These are phyloP conservation scores for Lagodon rhomboides DNA, from an alignment of 2,797 vertebrate genomes.

Conservation along the genomic window DNA sequence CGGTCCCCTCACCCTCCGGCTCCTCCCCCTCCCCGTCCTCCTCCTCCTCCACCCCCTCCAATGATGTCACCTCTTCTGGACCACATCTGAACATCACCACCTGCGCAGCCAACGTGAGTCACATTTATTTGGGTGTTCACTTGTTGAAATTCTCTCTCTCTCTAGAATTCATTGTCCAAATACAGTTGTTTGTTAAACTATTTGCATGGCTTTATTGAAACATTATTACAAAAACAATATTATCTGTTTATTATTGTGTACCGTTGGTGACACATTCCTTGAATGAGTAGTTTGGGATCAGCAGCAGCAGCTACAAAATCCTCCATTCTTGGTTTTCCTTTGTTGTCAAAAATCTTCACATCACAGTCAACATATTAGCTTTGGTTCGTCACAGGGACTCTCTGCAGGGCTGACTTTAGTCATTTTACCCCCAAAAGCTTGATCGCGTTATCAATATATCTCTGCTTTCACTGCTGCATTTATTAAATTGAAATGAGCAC, in stretches of 20 bases:
- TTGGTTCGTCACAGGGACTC: neutral
- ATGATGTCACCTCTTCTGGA: slow-evolving; percentile 73
- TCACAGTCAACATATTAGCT: neutral
- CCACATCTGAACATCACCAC: slow-evolving; percentile 75
- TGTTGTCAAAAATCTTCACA: neutral
- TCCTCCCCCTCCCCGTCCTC: slow-evolving; percentile 77
- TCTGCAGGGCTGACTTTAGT: neutral
- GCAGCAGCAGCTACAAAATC: neutral
- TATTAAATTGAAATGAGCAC: slow-evolving; percentile 22
- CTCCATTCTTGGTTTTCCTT: neutral
- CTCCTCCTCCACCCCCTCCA: slow-evolving; percentile 73
- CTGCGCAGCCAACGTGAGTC: slow-evolving; percentile 74
- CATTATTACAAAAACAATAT: neutral
- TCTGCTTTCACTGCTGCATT: slow-evolving; percentile 17
- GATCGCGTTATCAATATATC: slow-evolving; percentile 1
- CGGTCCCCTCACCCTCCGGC: slow-evolving; percentile 82
- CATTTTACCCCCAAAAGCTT: slow-evolving; percentile 1
- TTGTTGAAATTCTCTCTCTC: neutral
- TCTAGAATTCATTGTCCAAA: neutral
- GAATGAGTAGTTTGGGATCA: neutral
- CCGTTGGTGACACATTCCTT: neutral
- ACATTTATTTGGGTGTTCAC: slow-evolving; percentile 11
- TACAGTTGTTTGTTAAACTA: neutral
- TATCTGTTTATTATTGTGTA: neutral
- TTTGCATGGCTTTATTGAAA: neutral